Base-by-base conservation (phyloP, 1,140 invertebrate genomes). In the Geopemphigus sp. region DNA sequence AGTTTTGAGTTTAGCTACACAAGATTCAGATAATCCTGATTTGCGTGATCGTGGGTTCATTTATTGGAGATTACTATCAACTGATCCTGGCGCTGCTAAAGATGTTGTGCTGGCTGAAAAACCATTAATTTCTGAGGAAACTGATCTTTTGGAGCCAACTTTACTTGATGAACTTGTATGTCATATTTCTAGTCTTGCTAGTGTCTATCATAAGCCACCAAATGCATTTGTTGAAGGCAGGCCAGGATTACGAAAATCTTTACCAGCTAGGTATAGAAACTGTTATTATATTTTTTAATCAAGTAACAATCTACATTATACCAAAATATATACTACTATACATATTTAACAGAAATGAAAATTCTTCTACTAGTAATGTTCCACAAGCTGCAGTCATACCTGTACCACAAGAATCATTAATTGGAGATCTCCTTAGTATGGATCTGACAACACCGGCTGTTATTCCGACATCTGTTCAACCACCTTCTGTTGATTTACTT, bases 11-110 rank as follows among this genome's bases (percentile, higher is more conserved):
- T 88, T 98, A 63, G 95, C 95, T 6, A 97, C 96, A 3, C 95
- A 98, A 87, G 97, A 99, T 86, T 98, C 96, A n/a, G 98, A 99
- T 85, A 99, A 99, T 87, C 98, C 98, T 0, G 98, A 99, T 87
- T 88, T 99, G 11, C 89, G 98, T 82, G 98, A 99, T 86, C 92
- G 98, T 83, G 98, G 98, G 53, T 99, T 99, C 85, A 99, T 99
- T 84, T 99, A 99, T 86, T 99, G 98, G 98, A 91, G 98, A 68
- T 88, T 99, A 29, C 87, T 99, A 19, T 99, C 97, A 63, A 99
- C 98, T 19, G 98, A 99, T 88, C 98, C 98, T 6, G 97, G 95
- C 32, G 95, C 95, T 32, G 98, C 98, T 29, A 99, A 99, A 86
- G 97, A 99, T 87, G 97, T 97, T 53, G 98, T 99, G n/a, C 88